phyloP scores from a whole-genome alignment of 2,888 invertebrate species.

The Polymixis flavicincta region DNA sequence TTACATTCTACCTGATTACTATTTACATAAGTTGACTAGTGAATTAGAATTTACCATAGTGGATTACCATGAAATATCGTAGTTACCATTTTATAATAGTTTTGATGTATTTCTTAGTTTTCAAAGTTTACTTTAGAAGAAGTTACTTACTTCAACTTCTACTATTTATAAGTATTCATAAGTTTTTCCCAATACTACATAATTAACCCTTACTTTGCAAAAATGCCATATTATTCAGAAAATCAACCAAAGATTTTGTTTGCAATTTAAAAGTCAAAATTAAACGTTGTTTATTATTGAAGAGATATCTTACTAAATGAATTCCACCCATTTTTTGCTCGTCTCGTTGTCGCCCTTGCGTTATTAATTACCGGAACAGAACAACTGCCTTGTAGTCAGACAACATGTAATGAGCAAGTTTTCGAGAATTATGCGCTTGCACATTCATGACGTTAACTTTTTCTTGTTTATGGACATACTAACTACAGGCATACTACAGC shows the following conservation, averaged over 20 bases:
- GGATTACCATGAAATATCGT: conserved; percentile 10
- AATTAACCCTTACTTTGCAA: not conserved
- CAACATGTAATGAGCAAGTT: conserved; percentile 44
- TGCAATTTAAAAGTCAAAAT: not conserved
- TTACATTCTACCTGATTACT: too few relatives aligned
- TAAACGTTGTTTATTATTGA: not conserved
- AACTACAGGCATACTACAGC: not conserved
- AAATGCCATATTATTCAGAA: not conserved
- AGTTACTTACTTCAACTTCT: not conserved
- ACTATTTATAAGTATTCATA: too few relatives aligned
- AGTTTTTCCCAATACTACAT: not conserved
- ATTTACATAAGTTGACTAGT: too few relatives aligned
- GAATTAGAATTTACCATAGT: conserved; percentile 4
- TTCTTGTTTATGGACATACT: conserved; percentile 23
- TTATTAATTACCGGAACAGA: conserved; percentile 38
- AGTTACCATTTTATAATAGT: not conserved
- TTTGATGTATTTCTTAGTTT: not conserved
- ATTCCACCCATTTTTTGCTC: conserved; percentile 25
- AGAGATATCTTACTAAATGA: not conserved
- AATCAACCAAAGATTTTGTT: not conserved
- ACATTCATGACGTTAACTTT: conserved; percentile 34
- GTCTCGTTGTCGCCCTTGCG: conserved; percentile 40
- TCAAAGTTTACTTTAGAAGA: not conserved
- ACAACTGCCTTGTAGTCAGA: conserved; percentile 9
- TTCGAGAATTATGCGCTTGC: conserved; percentile 46